Conservation (phyloP, 1,140 invertebrate genomes). For the Delia radicum region DNA sequence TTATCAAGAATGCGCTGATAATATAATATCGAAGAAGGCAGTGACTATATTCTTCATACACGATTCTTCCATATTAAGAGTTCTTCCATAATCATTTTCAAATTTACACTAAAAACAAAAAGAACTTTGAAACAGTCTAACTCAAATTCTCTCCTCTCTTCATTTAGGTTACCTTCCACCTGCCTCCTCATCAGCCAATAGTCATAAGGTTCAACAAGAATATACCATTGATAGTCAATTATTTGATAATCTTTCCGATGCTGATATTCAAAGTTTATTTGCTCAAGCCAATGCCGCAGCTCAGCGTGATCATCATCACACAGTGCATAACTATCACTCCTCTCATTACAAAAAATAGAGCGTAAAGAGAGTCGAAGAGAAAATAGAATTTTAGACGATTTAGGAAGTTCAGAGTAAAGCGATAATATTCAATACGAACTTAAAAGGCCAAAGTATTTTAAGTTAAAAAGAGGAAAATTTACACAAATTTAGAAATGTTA, state of each 20-base stretch:
- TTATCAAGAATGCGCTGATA: too few relatives aligned
- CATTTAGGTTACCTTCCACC: constrained; percentile 47
- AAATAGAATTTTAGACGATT: neutral
- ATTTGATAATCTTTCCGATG: constrained; percentile 46
- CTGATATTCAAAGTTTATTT: constrained; percentile 50
- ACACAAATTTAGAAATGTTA: too few relatives aligned
- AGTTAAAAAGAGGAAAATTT: neutral
- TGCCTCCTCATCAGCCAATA: neutral
- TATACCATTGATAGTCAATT: constrained; percentile 32
- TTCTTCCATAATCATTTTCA: too few relatives aligned
- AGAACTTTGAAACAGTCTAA: too few relatives aligned
- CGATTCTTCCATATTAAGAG: too few relatives aligned
- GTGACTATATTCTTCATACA: too few relatives aligned
- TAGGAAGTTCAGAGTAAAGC: neutral
- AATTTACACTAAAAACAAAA: too few relatives aligned
- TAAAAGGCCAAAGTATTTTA: neutral
- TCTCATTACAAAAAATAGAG: neutral
- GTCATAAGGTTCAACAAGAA: constrained; percentile 29
- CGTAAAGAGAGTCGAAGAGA: neutral
- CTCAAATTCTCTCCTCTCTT: neutral
- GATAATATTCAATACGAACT: neutral
- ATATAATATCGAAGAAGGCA: too few relatives aligned
- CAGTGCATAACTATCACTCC: neutral
- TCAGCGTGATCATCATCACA: constrained; percentile 27
- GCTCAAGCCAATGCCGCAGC: constrained; percentile 44